Base-by-base conservation (phyloP, 2,888 invertebrate genomes). In the Tubiluchus corallicola region DNA sequence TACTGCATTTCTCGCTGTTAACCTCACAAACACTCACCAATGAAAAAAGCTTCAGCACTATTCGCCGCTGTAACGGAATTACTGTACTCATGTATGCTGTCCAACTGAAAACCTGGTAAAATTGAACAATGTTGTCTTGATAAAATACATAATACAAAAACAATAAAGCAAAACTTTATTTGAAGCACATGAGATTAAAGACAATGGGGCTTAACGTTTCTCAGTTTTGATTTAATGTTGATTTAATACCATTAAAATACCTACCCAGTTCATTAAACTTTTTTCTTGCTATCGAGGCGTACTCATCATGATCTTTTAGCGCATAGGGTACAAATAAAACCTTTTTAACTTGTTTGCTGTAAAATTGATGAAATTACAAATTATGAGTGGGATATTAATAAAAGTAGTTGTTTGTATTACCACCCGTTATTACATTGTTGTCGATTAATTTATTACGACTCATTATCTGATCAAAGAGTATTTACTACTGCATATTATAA, bases 261-360 rank as follows among this genome's bases (percentile, higher is more conserved):
- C 53, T 59, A 66, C 77, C 80, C 75, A 77, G 77, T 41, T 72
- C 69, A 20, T 64, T 60, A 47, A 82, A 68, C 2, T 72, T 71
- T 47, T 66, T 62, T 48, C 67, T 65, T 0, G 79, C 72, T 56
- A 67, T 73, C 4, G 66, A 59, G 1, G 77, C 73, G 57, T 82
- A 82, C 4, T 61, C 67, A 55, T 78, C 72, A 57, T 76, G 69
- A 55, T 79, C 71, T 29, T 65, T 71, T 54, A 74, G 66, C 4
- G 82, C 82, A 62, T 77, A 82, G 0, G 82, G 82, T 20, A 82
- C 65, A 61, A 82, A 82, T 4, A 81, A 60, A 41, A 82, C 59
- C 38, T 74, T 72, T 38, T 66, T 67, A 52, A 72, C 69, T 54
- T 74, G 73, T 50, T 79, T 80, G 61, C 44, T 41, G 43, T 9